Evolutionary conservation across 1,140 invertebrate genomes (phyloP), one percentile per base, ranked within the genome.

Genomic region (Thaumetopoea pityocampa): DNA sequence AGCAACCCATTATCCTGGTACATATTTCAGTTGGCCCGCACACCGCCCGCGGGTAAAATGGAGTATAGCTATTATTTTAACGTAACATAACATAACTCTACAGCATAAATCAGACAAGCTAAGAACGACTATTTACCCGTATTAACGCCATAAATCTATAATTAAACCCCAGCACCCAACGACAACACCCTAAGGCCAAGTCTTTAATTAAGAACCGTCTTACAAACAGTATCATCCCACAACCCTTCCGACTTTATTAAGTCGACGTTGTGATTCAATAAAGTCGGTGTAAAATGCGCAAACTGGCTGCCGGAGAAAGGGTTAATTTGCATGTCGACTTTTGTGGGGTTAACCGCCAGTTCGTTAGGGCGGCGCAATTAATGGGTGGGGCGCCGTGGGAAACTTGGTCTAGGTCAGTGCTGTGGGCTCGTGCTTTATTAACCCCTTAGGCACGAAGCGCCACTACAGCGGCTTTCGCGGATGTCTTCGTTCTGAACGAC

Each of bases 261-360:
- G 34, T 50, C 40, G 32, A 34, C 59, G 66, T 54, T 64, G 70
- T 84, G 80, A 84, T 84, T 81, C 74, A 84, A 84, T 84, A 79
- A 79, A 72, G 70, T 63, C 19, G 61, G 66, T 76, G 67, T 74
- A 72, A 76, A 67, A 55, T 67, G 60, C 54, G 47, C 58, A 74
- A 73, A 78, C 66, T n/a, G 67, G 65, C 37, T 44, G 55, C 61
- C 71, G 41, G 71, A 57, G 72, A 77, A 81, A 81, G 80, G 80
- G 77, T 84, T 84, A 76, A 84, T 84, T 84, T 84, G 73, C 80
- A 77, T 81, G 77, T 67, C 61, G 66, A 65, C 49, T 51, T 70
- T 71, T 61, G 68, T 56, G 63, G 72, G 76, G 77, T 81, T 83
- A 81, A 84, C 74, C 68, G 68, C 41, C 61, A 59, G 60, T 78